Conservation (phyloP, 2,888 invertebrate species). For the Criorhina ranunculi region DNA sequence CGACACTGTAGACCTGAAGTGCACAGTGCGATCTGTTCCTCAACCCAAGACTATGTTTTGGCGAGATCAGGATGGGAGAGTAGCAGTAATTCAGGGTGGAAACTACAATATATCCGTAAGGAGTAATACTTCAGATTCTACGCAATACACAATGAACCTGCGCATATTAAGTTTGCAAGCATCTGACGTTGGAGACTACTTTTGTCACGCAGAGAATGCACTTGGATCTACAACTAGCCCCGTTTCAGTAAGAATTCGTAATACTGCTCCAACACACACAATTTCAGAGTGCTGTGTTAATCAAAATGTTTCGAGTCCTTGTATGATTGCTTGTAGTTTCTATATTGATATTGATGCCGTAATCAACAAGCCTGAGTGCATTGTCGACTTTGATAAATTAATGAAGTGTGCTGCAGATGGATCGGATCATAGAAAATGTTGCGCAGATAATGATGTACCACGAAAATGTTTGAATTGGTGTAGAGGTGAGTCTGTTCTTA, state of each 20-base stretch:
- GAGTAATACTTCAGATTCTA: conserved; percentile 87
- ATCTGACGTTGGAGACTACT: conserved; percentile 91
- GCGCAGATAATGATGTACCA: conserved; percentile 92
- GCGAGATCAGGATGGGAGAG: conserved; percentile 90
- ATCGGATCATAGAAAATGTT: conserved; percentile 93
- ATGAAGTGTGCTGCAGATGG: conserved; percentile 94
- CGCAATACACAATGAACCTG: conserved; percentile 90
- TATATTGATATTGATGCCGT: conserved; percentile 93
- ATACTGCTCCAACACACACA: conserved; percentile 87
- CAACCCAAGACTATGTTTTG: conserved; percentile 93
- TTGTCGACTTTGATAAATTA: conserved; percentile 92
- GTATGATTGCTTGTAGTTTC: conserved; percentile 93
- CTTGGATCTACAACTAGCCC: conserved; percentile 90
- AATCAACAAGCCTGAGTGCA: conserved; percentile 92
- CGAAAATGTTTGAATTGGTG: conserved; percentile 93
- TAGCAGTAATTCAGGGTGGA: conserved; percentile 91
- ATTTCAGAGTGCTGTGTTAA: conserved; percentile 92
- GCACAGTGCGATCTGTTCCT: conserved; percentile 91
- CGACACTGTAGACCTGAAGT: conserved; percentile 91
- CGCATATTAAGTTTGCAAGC: conserved; percentile 90
- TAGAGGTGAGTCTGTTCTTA: conserved; percentile 89
- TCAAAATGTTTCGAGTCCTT: conserved; percentile 91
- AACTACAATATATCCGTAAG: conserved; percentile 89
- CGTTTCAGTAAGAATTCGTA: conserved; percentile 90
- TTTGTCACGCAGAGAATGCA: conserved; percentile 93